Percentiles rank a stretch among this genome's conserved stretches.
Evolutionary conservation across 2,888 invertebrate genomes (phyloP).

Genomic region (Habrosyne pyritoides): DNA sequence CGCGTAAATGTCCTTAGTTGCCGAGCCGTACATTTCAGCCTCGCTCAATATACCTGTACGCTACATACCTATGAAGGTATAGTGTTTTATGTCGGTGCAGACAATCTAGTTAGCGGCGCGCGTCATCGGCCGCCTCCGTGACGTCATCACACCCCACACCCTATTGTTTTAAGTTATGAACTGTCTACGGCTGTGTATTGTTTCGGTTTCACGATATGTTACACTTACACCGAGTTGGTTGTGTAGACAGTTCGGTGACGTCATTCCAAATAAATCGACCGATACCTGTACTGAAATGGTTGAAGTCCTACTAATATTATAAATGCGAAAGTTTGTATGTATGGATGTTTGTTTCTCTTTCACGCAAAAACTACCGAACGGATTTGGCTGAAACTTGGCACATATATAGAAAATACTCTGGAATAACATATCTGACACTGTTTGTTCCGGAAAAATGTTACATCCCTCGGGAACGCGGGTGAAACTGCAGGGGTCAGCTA

Average conservation of each 20-base stretch:
- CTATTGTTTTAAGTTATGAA: slow-evolving; percentile 14
- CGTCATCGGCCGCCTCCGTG: slow-evolving; percentile 29
- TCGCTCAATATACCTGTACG: neutral
- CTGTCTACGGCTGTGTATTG: slow-evolving; percentile 17
- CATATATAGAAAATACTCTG: too few relatives aligned
- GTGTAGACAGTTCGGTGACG: neutral
- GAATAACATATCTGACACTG: too few relatives aligned
- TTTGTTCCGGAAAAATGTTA: too few relatives aligned
- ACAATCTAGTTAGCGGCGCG: slow-evolving; percentile 27
- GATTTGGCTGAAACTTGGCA: too few relatives aligned
- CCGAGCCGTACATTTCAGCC: neutral
- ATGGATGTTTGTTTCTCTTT: too few relatives aligned
- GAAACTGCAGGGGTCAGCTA: too few relatives aligned
- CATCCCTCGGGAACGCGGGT: too few relatives aligned
- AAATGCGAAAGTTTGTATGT: too few relatives aligned
- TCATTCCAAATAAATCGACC: neutral
- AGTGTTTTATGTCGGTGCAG: slow-evolving; percentile 15
- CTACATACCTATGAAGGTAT: slow-evolving; percentile 5
- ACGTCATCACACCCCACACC: slow-evolving; percentile 29
- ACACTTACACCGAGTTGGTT: neutral
- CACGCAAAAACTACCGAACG: too few relatives aligned
- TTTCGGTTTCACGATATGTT: slow-evolving; percentile 10
- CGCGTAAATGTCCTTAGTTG: neutral
- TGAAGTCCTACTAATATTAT: too few relatives aligned
- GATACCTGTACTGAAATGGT: neutral